Conservation (phyloP, 64 coral and sea anemone species). For the Catalaphyllia jardinei region DNA sequence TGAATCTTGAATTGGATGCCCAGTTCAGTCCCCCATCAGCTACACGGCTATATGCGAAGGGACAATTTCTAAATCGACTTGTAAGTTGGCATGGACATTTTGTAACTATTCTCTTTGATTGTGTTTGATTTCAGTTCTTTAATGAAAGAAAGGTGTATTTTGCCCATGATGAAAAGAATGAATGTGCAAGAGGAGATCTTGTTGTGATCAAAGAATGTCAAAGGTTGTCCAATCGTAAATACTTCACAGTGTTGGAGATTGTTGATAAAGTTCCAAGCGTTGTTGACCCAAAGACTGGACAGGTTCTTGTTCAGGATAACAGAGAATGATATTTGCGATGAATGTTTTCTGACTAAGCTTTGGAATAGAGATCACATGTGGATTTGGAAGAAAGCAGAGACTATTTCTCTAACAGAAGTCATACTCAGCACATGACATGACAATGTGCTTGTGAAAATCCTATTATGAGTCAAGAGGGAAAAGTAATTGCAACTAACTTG, state of each 20-base stretch:
- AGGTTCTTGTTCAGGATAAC: constrained; percentile 90
- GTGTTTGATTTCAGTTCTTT: constrained; percentile 74
- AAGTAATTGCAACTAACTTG: too few species aligned
- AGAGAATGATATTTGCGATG: constrained; percentile 62
- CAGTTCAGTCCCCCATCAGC: too few species aligned
- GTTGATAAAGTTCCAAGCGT: constrained; percentile 86
- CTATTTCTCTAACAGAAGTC: too few species aligned
- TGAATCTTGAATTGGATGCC: too few species aligned
- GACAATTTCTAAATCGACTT: too few species aligned
- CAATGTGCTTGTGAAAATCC: too few species aligned
- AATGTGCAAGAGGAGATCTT: constrained; percentile 90
- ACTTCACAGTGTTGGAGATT: constrained; percentile 87
- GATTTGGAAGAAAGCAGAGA: background rate
- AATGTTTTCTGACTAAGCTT: background rate
- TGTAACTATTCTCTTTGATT: background rate
- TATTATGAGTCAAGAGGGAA: too few species aligned
- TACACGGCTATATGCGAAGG: too few species aligned
- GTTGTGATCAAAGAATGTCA: constrained; percentile 90
- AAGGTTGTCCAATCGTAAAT: constrained; percentile 87
- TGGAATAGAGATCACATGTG: background rate
- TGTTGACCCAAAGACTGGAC: constrained; percentile 80
- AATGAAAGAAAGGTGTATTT: constrained; percentile 99
- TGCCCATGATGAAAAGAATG: constrained; percentile 94
- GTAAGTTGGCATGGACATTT: background rate
- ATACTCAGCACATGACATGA: too few species aligned